Evolutionary conservation across 2,888 invertebrate genomes (phyloP), one percentile per base, ranked within the genome.

Genomic region (Chrysolina oricalcia): DNA sequence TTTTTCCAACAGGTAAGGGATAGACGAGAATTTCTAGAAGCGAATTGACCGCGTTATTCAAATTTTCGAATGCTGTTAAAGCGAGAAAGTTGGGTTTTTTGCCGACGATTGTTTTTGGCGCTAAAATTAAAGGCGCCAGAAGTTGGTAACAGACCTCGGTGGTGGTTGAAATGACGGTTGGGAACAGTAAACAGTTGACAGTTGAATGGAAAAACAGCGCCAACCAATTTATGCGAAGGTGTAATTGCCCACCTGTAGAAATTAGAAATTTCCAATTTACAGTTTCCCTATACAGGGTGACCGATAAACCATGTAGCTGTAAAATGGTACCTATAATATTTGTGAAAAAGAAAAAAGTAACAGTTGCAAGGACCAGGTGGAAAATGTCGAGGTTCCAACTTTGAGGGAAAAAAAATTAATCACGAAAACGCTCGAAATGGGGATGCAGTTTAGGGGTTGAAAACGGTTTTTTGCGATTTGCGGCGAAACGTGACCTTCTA

Each of bases 101-200:
- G 59, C 27, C 65, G 53, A 63, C 59, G 74, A 72, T 70, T 73
- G 71, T 68, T 76, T 79, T 79, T 75, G 78, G 80, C 80, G 80
- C 76, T 75, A 75, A 80, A 79, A 78, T 70, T 74, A 64, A 40
- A 53, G 72, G 77, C 72, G 70, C 74, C 73, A 71, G 65, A 75
- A 74, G 10, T n/a, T n/a, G n/a, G n/a, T 72, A 74, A 62, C 67
- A 63, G 70, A 67, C 74, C 67, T 62, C 46, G 50, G 56, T 50
- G 50, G 35, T 70, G 19, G 48, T 63, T 63, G 70, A 68, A 53
- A 50, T 35, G 73, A 48, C 68, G 64, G 64, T 68, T 73, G 56
- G 50, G 53, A 64, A 73, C 50, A 6, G 46, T 35, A 62, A 71
- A 40, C 43, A 40, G 56, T 15, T 53, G 63, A 75, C 75, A 56